Evolutionary conservation across 2,113 vertebrate genomes (phyloP), one percentile per base, ranked within the genome.

Genomic region (Campylomormyrus tamandua): DNA sequence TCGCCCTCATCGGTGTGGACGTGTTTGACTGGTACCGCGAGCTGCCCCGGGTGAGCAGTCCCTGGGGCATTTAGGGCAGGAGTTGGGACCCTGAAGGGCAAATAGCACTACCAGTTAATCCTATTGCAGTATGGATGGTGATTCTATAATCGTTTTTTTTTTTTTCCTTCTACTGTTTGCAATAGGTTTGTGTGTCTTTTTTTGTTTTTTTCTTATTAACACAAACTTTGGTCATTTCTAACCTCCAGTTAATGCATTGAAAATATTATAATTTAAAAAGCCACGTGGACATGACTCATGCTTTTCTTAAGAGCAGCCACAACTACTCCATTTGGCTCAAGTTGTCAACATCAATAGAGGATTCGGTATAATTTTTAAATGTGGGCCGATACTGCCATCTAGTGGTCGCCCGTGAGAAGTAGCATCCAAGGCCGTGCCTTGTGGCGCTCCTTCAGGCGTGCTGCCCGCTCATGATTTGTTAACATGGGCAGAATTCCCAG

Each of bases 21-120:
- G 97, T 99, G 91, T 97, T 98, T 95, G 95, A 94, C 95, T 99
- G 98, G 98, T 99, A 99, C 95, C 97, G 98, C 19, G 97, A 98
- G 93, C 94, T 99, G 88, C 98, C 98, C 89, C 94, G 97, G 96
- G 98, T 99, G 91, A 96, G 97, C 31, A 2, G 46, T 17, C 6
- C 13, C 21, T 24, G 9, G 42, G 31, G 49, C 7, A 27, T 53
- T 31, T 35, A 9, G 7, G 48, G 86, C 1, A 10, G 74, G 21
- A 0, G 17, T 13, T 11, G 56, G 84, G n/a, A 9, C 80, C 7
- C 80, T 48, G 21, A 88, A 24, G 77, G 50, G 31, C 27, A 80
- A 50, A 66, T 58, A 17, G 56, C 89, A 85, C 90, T 90, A 77
- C 70, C 89, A 53, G 89, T 70, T 46, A 50, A 83, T 90, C 15